Conservation (phyloP, 2,113 vertebrate species). For the Dipodomys spectabilis region DNA sequence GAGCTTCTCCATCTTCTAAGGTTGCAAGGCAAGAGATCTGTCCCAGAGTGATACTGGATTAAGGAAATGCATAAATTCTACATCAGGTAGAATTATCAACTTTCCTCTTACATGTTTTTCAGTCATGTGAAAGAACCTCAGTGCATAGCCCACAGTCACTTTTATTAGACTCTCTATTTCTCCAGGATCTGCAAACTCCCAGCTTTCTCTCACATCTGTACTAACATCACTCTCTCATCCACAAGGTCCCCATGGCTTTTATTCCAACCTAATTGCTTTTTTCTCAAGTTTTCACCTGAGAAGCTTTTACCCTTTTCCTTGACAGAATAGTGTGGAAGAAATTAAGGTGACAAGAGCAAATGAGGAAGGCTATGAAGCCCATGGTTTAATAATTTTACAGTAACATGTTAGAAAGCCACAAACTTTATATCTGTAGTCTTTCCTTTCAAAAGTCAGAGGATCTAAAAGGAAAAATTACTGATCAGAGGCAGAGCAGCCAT, state of each 20-base stretch:
- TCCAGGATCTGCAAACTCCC: neutral
- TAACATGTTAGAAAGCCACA: neutral
- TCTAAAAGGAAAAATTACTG: neutral
- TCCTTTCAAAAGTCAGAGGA: conserved; percentile 16
- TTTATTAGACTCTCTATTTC: neutral
- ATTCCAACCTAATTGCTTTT: conserved; percentile 55
- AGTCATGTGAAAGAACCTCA: neutral
- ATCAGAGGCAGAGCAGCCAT: neutral
- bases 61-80: conserved; percentile 20
- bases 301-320: conserved; percentile 42
- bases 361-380: neutral
- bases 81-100: neutral
- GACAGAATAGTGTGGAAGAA: neutral
- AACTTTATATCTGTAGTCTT: neutral
- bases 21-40: neutral
- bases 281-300: conserved; percentile 48
- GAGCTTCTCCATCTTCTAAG: neutral
- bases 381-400: conserved; percentile 18
- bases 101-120: neutral
- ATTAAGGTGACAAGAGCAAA: neutral
- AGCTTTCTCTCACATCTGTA: neutral
- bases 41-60: neutral
- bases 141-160: neutral
- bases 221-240: conserved; percentile 12
- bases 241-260: neutral